Percentiles rank a stretch among this genome's conserved stretches.
These are phyloP conservation scores for Coregonus suidteri DNA, from an alignment of 2,797 vertebrate species.

Conservation along the genomic window DNA sequence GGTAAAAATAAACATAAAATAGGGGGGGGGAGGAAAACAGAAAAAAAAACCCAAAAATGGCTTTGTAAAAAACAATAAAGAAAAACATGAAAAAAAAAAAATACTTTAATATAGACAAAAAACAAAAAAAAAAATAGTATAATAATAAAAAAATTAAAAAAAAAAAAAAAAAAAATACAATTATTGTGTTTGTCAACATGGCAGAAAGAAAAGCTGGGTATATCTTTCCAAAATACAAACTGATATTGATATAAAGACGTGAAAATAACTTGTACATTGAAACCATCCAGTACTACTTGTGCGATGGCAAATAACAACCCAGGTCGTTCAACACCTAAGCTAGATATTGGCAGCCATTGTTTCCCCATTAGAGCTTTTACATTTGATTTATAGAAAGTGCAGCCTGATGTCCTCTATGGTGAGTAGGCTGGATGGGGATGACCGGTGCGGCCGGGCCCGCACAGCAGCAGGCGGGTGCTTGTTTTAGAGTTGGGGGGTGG, in stretches of 20 bases:
- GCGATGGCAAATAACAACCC: slow-evolving; percentile 29
- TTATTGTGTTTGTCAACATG: slow-evolving; percentile 10
- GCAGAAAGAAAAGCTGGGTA: background rate
- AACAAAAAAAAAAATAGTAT: too few relatives aligned
- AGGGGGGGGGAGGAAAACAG: too few relatives aligned
- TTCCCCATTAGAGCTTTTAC: slow-evolving; percentile 26
- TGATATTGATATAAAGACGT: background rate
- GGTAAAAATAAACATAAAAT: too few relatives aligned
- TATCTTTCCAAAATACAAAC: background rate
- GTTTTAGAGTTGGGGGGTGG: too few relatives aligned
- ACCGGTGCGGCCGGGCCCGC: slow-evolving; percentile 53
- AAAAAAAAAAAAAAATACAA: too few relatives aligned
- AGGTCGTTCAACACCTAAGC: slow-evolving; percentile 33
- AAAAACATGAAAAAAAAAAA: too few relatives aligned
- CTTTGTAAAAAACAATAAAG: too few relatives aligned
- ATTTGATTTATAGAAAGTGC: slow-evolving; percentile 74
- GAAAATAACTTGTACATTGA: background rate
- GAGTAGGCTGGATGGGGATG: slow-evolving; percentile 70
- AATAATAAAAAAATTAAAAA: too few relatives aligned
- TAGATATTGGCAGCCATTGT: slow-evolving; percentile 30
- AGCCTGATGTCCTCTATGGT: slow-evolving; percentile 70
- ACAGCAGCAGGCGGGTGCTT: too few relatives aligned
- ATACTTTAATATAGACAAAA: too few relatives aligned
- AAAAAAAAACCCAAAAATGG: too few relatives aligned
- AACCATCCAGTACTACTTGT: slow-evolving; percentile 15